These are phyloP conservation scores for Eudorcas thomsonii DNA, from an alignment of 2,113 vertebrate genomes.

Conservation along the genomic window DNA sequence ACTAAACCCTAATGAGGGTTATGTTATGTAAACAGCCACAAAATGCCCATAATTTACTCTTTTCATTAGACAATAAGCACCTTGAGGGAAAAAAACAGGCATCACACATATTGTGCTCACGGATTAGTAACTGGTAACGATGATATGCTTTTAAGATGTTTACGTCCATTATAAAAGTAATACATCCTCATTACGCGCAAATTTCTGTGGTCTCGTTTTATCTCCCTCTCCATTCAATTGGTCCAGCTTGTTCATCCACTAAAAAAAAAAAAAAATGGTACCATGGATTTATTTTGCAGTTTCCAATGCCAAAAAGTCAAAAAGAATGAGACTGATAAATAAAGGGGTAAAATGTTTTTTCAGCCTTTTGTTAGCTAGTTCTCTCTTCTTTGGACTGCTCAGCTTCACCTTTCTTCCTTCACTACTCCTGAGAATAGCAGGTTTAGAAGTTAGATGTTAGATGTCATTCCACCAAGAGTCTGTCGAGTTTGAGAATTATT, in stretches of 20 bases:
- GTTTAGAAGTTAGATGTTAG: not conserved
- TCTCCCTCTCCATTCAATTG: not conserved
- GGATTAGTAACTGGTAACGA: conserved; percentile 10
- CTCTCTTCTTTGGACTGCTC: not conserved
- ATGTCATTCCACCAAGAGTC: not conserved
- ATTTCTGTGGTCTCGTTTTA: not conserved
- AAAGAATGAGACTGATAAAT: not conserved
- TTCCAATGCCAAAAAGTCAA: not conserved
- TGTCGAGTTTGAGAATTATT: not conserved
- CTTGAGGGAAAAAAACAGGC: conserved; percentile 12
- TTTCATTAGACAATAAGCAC: conserved; percentile 43
- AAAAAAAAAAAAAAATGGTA: not conserved
- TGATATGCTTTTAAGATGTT: conserved; percentile 5
- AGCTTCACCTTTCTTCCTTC: not conserved
- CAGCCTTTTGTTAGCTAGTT: not conserved
- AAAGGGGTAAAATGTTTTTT: not conserved
- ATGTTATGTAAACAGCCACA: conserved; percentile 43
- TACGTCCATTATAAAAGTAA: not conserved
- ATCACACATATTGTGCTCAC: not conserved
- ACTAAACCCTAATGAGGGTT: conserved; percentile 40
- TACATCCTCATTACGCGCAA: not conserved
- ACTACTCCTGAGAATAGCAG: not conserved
- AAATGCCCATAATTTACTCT: conserved; percentile 39
- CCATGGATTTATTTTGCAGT: conserved; percentile 11
- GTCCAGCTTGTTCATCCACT: not conserved